Base-by-base conservation (phyloP, 2,113 vertebrate genomes). In the Nettapus auritus region DNA sequence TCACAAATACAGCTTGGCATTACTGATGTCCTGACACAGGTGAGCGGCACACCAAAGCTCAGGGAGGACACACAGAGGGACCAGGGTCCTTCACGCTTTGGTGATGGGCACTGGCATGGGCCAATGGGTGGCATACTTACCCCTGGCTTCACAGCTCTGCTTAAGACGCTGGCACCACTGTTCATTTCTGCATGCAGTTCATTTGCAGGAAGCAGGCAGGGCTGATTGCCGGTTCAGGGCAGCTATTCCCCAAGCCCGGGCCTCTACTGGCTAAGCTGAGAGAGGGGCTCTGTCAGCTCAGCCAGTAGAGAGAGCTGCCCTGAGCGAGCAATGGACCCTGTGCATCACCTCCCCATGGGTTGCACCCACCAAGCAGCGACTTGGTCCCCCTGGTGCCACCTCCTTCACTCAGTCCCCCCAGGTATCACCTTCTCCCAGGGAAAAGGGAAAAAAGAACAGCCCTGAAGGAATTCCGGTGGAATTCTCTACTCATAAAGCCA, bases 241-340 rank as follows among this genome's bases (percentile, higher is more conserved):
- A 6, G 90, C 9, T 0, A 8, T 68, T 86, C 66, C 80, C 85
- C 91, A 95, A 93, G 67, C 9, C 46, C 11, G 64, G 88, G 92
- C 92, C 91, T 67, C 88, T 92, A 94, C 77, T 36, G 92, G 80
- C 2, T 5, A n/a, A 96, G 90, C 95, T 95, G 44, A 94, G 79
- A 89, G 92, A 82, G 38, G 17, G 8, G 48, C 11, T 55, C 86
- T 52, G 60, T 96, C 87, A 96, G 94, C 96, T 82, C 13, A 26
- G 82, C 56, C 74, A 3, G 60, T 93, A 94, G 81, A 94, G 89
- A 96, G 46, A 60, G 93, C 96, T 82, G 73, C 71, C 84, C 75
- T 8, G 0, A 92, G 90, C 20, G 16, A 66, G 93, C 64, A 95
- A 90, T 11, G 48, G 23, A 12, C 55, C 31, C 34, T 1, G 2